Base-by-base conservation (phyloP, 1,140 invertebrate genomes). In the Planococcus citri region DNA sequence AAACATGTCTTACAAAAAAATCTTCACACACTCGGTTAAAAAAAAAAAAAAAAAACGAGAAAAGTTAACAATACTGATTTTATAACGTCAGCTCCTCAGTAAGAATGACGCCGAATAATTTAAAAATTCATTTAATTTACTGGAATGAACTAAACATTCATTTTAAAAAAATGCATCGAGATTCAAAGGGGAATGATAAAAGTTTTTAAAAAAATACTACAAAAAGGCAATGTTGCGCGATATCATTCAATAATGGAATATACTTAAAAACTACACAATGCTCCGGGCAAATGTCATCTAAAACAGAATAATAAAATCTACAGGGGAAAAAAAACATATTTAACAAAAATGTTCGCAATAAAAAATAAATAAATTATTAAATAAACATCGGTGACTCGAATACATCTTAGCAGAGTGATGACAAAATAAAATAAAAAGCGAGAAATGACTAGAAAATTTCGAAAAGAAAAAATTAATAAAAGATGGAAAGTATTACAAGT, bases 401-500 rank as follows among this genome's bases (percentile, higher is more conserved):
- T n/a, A 33, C 29, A 33, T 33, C 29, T 33, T 33, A 33, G 4
- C 29, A 12, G 29, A 33, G 29, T 37, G 33, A 37, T 37, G 33
- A n/a, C 14, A 37, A 37, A 37, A 51, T 51, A n/a, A 17, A 9
- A 33, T 51, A 51, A 51, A 51, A 51, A 51, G 41, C 41, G 41
- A 51, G 6, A 37, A 51, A 51, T 51, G 41, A 51, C 41, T 51
- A 51, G 41, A 51, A 51, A 51, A 51, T 51, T 51, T 3, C 10
- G n/a, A 51, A 51, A 51, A 51, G n/a, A 51, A 51, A 51, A 51
- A 51, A 51, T n/a, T n/a, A n/a, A n/a, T n/a, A 51, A 51, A 51
- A 6, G n/a, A 51, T 51, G 41, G 41, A 51, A 51, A 51, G 41
- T 51, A 51, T 51, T n/a, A 37, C 14, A 51, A 51, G n/a, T 51